Percentiles rank a stretch among this genome's conserved stretches.
Evolutionary conservation across 2,888 invertebrate species (phyloP).

Genomic region (Agonopterix arenella): DNA sequence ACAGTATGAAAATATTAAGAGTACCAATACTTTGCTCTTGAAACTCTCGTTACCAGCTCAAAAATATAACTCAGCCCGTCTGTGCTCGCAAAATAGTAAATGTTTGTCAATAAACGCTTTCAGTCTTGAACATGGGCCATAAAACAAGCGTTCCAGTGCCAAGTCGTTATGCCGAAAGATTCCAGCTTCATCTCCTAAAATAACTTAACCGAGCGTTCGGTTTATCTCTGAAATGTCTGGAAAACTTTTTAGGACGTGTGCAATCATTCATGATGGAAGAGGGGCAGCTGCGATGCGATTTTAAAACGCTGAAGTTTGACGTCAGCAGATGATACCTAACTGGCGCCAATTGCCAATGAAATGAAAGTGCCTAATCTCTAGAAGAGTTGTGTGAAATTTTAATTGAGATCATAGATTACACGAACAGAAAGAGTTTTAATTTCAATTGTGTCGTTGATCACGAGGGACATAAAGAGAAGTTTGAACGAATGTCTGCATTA

Average conservation of each 20-base stretch:
- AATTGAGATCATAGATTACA: background rate
- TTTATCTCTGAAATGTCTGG: constrained; percentile 33
- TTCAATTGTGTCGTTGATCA: no score
- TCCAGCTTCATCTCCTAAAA: constrained; percentile 71
- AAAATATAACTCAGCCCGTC: background rate
- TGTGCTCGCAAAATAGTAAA: constrained; percentile 11
- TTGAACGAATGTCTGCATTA: no score
- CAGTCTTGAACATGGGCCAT: constrained; percentile 60
- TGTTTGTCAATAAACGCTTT: constrained; percentile 33
- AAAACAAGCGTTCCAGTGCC: constrained; percentile 69
- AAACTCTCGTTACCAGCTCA: constrained; percentile 1
- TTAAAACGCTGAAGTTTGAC: background rate
- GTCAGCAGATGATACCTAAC: background rate
- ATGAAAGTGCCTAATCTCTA: background rate
- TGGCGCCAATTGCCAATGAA: no score
- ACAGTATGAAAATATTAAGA: no score
- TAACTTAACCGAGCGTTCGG: constrained; percentile 47
- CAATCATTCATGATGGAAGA: constrained; percentile 18
- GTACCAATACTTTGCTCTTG: background rate
- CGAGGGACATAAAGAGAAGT: no score
- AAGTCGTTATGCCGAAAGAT: constrained; percentile 55
- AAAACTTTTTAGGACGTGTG: constrained; percentile 31
- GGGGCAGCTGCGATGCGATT: constrained; percentile 12
- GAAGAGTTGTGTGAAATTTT: background rate
- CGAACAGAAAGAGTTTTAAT: no score